phyloP scores from a whole-genome alignment of 1,140 invertebrate genomes.

The Drosophila burlai region DNA sequence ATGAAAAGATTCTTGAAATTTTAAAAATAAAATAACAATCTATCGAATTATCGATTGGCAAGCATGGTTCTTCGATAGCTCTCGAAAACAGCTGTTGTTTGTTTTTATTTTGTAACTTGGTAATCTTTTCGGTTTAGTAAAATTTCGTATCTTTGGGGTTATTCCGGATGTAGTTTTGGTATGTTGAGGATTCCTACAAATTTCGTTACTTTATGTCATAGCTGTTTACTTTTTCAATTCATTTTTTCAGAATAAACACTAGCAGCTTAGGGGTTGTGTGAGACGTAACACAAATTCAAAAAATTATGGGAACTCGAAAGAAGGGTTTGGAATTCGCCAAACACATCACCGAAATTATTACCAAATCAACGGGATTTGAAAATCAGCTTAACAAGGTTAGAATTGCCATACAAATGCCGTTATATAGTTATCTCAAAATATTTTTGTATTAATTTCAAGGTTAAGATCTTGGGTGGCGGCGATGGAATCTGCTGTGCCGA shows the following conservation, averaged over 20 bases:
- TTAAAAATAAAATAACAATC: background rate
- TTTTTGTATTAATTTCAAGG: conserved; percentile 84
- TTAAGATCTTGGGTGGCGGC: conserved; percentile 89
- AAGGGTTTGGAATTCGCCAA: conserved; percentile 77
- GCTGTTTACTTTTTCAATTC: background rate
- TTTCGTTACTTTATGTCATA: background rate
- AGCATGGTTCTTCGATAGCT: background rate
- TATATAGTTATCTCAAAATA: background rate
- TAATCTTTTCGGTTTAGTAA: background rate
- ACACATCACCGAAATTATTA: conserved; percentile 74
- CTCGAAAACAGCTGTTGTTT: conserved; percentile 14
- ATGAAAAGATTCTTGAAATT: background rate
- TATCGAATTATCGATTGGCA: conserved; percentile 2
- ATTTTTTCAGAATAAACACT: background rate
- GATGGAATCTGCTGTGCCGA: conserved; percentile 90
- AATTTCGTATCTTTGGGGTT: background rate
- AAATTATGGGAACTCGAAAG: conserved; percentile 69
- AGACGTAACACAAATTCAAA: conserved; percentile 7
- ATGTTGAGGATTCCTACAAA: background rate
- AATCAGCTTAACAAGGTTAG: conserved; percentile 1
- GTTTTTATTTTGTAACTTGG: background rate
- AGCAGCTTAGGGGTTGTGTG: background rate
- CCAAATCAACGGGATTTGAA: conserved; percentile 51
- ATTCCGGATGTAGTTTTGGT: background rate
- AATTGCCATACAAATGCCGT: background rate